Evolutionary conservation across 2,888 invertebrate species (phyloP).

Genomic region (Acronicta psi): DNA sequence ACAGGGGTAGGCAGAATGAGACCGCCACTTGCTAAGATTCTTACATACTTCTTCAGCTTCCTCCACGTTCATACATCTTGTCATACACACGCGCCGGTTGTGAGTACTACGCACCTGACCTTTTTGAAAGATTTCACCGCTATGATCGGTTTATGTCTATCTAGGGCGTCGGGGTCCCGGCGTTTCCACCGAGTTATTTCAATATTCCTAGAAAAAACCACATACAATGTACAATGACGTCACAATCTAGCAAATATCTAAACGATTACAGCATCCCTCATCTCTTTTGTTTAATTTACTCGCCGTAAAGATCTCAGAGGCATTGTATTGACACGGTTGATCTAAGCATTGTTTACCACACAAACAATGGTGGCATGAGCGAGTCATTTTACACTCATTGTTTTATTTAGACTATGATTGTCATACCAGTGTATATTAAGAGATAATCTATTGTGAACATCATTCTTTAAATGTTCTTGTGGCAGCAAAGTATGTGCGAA

Average conservation of each 20-base stretch:
- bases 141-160: too few relatives aligned
- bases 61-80: too few relatives aligned
- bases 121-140: too few relatives aligned
- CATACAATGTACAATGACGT: constrained; percentile 4
- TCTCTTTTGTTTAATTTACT: constrained; percentile 27
- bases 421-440: constrained; percentile 22
- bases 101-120: too few relatives aligned
- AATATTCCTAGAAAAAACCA: too few relatives aligned
- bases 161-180: too few relatives aligned
- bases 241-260: constrained; percentile 9
- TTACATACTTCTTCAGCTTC: too few relatives aligned
- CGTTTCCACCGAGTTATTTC: too few relatives aligned
- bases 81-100: too few relatives aligned
- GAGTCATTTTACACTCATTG: constrained; percentile 50
- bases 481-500: background rate
- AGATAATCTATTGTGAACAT: constrained; percentile 23
- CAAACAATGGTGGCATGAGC: constrained; percentile 28
- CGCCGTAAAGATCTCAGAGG: constrained; percentile 23
- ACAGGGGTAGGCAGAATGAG: too few relatives aligned
- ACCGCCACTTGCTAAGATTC: too few relatives aligned
- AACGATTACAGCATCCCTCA: constrained; percentile 24
- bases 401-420: constrained; percentile 41
- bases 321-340: constrained; percentile 42
- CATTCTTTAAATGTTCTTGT: constrained; percentile 19
- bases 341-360: constrained; percentile 37